These are phyloP conservation scores for Tipula confusa DNA, from an alignment of 2,888 invertebrate species.

Conservation along the genomic window DNA sequence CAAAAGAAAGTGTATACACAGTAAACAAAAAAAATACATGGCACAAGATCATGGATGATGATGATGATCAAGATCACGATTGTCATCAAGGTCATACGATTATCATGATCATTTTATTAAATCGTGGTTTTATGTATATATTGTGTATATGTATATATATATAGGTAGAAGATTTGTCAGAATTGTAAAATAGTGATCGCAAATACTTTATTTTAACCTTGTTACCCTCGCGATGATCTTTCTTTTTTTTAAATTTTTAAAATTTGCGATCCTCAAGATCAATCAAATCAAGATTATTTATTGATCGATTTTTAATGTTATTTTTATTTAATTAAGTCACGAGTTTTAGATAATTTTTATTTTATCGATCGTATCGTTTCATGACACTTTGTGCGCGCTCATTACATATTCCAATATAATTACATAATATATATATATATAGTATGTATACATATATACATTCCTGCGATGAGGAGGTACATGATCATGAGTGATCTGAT, in stretches of 20 bases:
- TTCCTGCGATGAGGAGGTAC: neutral
- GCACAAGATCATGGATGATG: neutral
- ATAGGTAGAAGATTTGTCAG: neutral
- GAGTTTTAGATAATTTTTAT: conserved; percentile 4
- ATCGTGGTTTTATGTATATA: too few species aligned
- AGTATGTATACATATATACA: neutral
- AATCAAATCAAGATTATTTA: conserved; percentile 15
- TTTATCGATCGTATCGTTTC: conserved; percentile 12
- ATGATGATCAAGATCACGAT: conserved; percentile 14
- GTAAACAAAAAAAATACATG: neutral
- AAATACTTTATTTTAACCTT: neutral
- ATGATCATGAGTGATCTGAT: conserved; percentile 12
- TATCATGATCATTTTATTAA: neutral
- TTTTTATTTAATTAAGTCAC: conserved; percentile 7
- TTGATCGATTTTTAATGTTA: neutral
- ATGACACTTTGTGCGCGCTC: conserved; percentile 12
- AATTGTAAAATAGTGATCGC: neutral
- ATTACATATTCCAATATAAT: neutral
- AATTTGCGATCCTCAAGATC: neutral
- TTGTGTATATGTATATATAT: too few species aligned
- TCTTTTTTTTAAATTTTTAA: too few species aligned
- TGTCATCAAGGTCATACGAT: conserved; percentile 5
- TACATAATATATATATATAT: neutral
- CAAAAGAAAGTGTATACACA: neutral
- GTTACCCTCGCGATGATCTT: neutral